Evolutionary conservation across 2,888 invertebrate genomes (phyloP).

Genomic region (Melangyna quadrimaculata): DNA sequence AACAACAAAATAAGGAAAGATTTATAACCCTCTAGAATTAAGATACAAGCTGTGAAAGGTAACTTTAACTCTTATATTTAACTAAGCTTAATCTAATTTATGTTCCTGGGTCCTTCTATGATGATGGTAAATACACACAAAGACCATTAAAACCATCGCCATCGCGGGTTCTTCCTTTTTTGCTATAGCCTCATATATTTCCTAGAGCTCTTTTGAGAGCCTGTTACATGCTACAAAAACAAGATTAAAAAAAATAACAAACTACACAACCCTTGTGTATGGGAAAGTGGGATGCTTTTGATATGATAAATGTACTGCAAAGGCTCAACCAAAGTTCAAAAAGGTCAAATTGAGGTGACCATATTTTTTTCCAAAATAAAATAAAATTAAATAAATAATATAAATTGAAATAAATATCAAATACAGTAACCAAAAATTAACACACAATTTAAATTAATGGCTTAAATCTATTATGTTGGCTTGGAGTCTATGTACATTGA

Average conservation of each 20-base stretch:
- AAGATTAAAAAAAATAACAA: neutral
- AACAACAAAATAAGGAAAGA: neutral
- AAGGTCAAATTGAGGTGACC: neutral
- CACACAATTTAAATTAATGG: too few relatives aligned
- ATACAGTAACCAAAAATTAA: too few relatives aligned
- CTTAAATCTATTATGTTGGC: too few relatives aligned
- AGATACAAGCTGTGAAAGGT: constrained; percentile 4
- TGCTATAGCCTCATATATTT: neutral
- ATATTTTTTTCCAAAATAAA: neutral
- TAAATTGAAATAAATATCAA: neutral
- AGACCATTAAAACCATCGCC: neutral
- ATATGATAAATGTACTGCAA: neutral
- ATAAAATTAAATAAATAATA: neutral
- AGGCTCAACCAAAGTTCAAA: neutral
- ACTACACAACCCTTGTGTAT: neutral
- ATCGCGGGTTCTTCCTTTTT: neutral
- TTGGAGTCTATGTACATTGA: too few relatives aligned
- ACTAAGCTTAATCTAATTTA: constrained; percentile 13
- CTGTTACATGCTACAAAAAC: neutral
- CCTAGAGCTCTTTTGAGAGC: neutral
- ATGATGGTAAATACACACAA: neutral
- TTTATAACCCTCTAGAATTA: constrained; percentile 9
- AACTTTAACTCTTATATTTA: constrained; percentile 23
- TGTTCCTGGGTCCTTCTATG: neutral
- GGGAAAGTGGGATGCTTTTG: neutral